Conservation (phyloP, 1,140 invertebrate genomes). For the Microplitis demolitor region DNA sequence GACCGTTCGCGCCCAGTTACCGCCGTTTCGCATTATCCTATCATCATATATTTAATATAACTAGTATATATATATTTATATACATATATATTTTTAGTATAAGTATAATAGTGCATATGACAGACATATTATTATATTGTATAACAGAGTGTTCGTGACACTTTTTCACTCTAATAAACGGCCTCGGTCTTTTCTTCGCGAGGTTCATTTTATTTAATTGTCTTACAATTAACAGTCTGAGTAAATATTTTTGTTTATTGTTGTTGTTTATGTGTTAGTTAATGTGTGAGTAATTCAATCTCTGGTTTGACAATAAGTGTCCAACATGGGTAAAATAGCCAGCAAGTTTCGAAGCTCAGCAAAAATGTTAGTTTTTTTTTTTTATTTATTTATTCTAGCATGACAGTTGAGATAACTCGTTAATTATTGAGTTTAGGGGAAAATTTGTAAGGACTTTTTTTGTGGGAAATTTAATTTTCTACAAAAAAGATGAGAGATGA, state of each 20-base stretch:
- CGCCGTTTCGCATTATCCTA: slow-evolving; percentile 40
- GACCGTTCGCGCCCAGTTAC: slow-evolving; percentile 35
- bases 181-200: too few relatives aligned
- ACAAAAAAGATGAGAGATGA: too few relatives aligned
- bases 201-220: too few relatives aligned
- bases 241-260: too few relatives aligned
- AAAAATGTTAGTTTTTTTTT: slow-evolving; percentile 49
- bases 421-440: too few relatives aligned
- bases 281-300: background rate
- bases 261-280: background rate
- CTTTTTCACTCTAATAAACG: too few relatives aligned
- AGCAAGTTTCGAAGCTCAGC: slow-evolving; percentile 51
- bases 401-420: too few relatives aligned
- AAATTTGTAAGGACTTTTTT: background rate
- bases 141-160: background rate
- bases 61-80: too few relatives aligned
- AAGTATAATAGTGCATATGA: too few relatives aligned
- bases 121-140: too few relatives aligned
- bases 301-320: background rate
- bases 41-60: too few relatives aligned
- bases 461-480: background rate
- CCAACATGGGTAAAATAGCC: slow-evolving; percentile 53
- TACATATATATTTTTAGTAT: too few relatives aligned
- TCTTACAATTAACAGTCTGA: background rate
- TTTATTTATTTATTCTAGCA: background rate